Evolutionary conservation across 1,140 invertebrate genomes (phyloP).

Genomic region (Vanessa tameamea): DNA sequence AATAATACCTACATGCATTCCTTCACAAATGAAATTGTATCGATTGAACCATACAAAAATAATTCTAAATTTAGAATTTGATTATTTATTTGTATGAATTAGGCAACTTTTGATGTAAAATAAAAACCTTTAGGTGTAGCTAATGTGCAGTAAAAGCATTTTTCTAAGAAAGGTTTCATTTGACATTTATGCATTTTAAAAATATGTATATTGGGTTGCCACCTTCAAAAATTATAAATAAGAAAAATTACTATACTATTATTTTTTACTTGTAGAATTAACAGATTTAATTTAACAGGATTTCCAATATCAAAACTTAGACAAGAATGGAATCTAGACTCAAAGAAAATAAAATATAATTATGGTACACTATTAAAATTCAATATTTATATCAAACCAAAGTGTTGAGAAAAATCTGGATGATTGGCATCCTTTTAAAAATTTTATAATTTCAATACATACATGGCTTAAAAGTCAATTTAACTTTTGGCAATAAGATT

Average conservation of each 20-base stretch:
- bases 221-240: background rate
- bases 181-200: too few species aligned
- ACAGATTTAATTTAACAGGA: too few species aligned
- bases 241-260: too few species aligned
- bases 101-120: background rate
- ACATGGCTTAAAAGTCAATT: too few species aligned
- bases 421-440: too few species aligned
- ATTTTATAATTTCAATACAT: too few species aligned
- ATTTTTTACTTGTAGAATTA: too few species aligned
- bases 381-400: too few species aligned
- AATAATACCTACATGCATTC: slow-evolving; percentile 37
- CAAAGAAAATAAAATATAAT: background rate
- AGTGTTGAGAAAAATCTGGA: too few species aligned
- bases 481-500: too few species aligned
- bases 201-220: background rate
- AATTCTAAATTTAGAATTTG: background rate
- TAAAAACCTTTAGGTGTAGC: background rate
- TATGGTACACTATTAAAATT: background rate
- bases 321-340: too few species aligned
- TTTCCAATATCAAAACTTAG: too few species aligned
- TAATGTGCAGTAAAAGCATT: background rate
- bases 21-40: slow-evolving; percentile 26
- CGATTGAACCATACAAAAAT: background rate
- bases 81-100: background rate
- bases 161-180: background rate